A percentile compares a stretch with the other conserved stretches of the same genome.
Conservation (phyloP, 2,797 vertebrate species). For the Lates japonicus region DNA sequence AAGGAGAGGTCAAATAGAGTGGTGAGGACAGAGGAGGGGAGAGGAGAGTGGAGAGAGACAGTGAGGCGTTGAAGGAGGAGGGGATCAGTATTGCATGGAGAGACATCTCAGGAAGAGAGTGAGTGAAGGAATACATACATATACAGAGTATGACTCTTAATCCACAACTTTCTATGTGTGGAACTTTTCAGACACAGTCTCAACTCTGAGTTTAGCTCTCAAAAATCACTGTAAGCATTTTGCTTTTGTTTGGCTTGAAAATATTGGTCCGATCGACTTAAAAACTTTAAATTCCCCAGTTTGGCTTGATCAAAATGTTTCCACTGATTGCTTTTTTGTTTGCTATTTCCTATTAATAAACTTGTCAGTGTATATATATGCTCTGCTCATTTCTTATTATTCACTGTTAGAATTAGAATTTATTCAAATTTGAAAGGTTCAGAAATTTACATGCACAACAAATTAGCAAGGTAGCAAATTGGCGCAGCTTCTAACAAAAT, state of each 20-base stretch:
- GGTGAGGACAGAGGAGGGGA: conserved; percentile 53
- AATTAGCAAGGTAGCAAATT: conserved; percentile 27
- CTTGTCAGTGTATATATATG: neutral
- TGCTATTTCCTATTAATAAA: conserved; percentile 22
- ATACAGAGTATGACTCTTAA: conserved; percentile 10
- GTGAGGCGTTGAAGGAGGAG: conserved; percentile 30
- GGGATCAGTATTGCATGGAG: conserved; percentile 47
- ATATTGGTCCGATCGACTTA: neutral
- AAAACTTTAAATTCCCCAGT: neutral
- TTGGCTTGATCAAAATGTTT: conserved; percentile 14
- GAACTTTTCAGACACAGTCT: neutral
- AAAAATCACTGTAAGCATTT: neutral
- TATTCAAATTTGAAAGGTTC: conserved; percentile 31
- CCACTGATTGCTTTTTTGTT: conserved; percentile 37
- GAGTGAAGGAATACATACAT: conserved; percentile 33
- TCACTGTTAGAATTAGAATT: conserved; percentile 46
- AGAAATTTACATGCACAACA: conserved; percentile 14
- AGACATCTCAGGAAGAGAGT: conserved; percentile 35
- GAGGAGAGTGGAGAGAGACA: conserved; percentile 37
- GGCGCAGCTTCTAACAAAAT: conserved; percentile 9
- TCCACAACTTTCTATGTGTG: conserved; percentile 24
- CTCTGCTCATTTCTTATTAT: conserved; percentile 33
- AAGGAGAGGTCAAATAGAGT: conserved; percentile 79
- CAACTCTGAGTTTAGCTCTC: neutral
- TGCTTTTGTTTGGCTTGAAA: neutral